These are phyloP conservation scores for Ondatra zibethicus DNA, from an alignment of 2,113 vertebrate species.

Conservation along the genomic window DNA sequence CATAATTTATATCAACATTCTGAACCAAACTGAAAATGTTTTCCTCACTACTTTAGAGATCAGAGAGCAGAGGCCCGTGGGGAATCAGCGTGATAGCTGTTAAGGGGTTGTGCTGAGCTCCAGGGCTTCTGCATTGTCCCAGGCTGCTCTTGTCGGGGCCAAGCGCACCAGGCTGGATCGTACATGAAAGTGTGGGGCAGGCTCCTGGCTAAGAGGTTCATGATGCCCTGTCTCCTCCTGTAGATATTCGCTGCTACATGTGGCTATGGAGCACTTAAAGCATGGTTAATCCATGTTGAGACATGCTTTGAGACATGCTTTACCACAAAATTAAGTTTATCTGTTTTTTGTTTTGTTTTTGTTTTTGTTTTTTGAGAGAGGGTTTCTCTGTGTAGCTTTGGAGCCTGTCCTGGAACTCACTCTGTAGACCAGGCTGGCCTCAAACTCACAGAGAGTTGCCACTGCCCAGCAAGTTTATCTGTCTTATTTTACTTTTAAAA, in stretches of 20 bases:
- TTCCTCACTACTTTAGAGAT: not conserved
- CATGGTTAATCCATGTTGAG: not conserved
- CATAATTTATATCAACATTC: conserved; percentile 3
- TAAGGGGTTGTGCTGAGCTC: not conserved
- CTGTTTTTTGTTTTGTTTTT: too few relatives aligned
- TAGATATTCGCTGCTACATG: not conserved
- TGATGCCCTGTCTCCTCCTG: not conserved
- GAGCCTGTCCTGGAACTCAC: too few relatives aligned
- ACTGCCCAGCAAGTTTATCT: not conserved
- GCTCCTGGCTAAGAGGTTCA: not conserved
- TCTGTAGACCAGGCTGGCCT: too few relatives aligned
- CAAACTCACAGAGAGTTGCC: too few relatives aligned
- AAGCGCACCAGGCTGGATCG: not conserved
- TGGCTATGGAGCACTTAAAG: not conserved
- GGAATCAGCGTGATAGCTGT: not conserved
- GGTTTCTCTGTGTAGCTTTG: too few relatives aligned
- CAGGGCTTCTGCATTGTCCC: not conserved
- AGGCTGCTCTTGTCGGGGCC: not conserved
- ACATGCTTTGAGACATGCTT: too few relatives aligned
- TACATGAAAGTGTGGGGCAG: not conserved
- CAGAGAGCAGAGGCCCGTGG: not conserved
- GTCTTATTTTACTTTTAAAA: not conserved
- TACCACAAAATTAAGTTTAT: too few relatives aligned
- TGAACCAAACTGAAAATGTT: not conserved
- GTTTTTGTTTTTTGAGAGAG: too few relatives aligned